Evolutionary conservation across 2,797 vertebrate genomes (phyloP).

Genomic region (Micromesistius poutassou): DNA sequence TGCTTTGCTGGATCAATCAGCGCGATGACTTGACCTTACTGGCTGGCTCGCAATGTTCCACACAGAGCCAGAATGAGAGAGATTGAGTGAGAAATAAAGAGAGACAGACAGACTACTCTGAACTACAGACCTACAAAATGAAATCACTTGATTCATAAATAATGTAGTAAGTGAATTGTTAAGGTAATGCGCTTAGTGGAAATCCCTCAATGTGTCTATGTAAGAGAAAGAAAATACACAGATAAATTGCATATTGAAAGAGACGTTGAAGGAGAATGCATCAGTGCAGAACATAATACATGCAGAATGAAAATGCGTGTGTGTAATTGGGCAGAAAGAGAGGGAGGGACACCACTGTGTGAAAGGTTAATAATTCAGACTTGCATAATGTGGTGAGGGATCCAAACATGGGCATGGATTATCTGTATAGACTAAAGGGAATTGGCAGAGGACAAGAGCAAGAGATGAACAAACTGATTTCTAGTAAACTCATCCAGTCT

Average conservation of each 20-base stretch:
- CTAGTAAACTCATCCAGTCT: conserved; percentile 38
- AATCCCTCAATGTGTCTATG: neutral
- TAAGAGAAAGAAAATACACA: no score
- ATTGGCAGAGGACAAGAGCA: no score
- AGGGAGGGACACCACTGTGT: neutral
- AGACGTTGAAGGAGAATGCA: no score
- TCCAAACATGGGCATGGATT: neutral
- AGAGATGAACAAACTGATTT: conserved; percentile 24
- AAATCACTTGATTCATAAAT: neutral
- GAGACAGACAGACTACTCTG: neutral
- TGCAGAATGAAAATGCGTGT: neutral
- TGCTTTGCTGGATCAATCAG: neutral
- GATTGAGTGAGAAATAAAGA: neutral
- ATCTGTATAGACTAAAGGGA: neutral
- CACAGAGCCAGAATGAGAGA: neutral
- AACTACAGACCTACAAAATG: neutral
- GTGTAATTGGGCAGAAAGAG: neutral
- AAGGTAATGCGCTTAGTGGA: neutral
- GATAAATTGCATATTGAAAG: no score
- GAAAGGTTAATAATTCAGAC: neutral
- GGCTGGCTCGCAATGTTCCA: neutral
- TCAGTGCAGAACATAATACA: neutral
- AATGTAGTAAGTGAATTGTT: neutral
- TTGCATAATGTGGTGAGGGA: neutral
- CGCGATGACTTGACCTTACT: neutral